Evolutionary conservation across 35 echinoderm and acorn worm genomes (phyloP), one percentile per base, ranked within the genome.

Genomic region (Eucidaris tribuloides): DNA sequence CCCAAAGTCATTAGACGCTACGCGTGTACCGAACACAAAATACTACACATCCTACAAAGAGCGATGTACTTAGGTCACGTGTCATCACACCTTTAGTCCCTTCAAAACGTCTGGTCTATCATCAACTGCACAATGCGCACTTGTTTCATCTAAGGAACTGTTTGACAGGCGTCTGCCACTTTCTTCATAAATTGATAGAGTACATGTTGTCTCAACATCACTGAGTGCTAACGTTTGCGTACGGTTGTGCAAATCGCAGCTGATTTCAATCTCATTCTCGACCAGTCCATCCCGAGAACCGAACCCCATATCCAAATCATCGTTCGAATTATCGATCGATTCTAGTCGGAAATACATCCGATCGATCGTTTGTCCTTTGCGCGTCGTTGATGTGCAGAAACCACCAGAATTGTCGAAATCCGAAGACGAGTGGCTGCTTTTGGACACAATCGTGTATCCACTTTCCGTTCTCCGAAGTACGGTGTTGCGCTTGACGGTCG

Each of bases 131-230:
- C 33, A 33, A 13, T 32, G 43, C 7, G 43, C 36, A 7, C 43
- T 39, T 7, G 66, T 72, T 13, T 72, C 66, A 43, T 72, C 66
- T n/a, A n/a, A n/a, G n/a, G n/a, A n/a, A n/a, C n/a, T n/a, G n/a
- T n/a, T n/a, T n/a, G n/a, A n/a, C 3, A 72, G 66, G 43, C 36
- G 32, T 6, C 66, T 25, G 7, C 66, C 66, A 43, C 66, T 72
- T 14, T 72, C 66, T 35, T 72, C 66, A 39, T 72, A 72, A 32
- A 72, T 72, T 0, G 66, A 72, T 22, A 72, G 20, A 2, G 66
- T 72, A 23, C 66, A 72, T 39, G 66, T 72, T 3, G 66, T 72
- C 66, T 72, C 66, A 15, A 72, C n/a, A 43, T 72, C 66, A 24
- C 66, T 72, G 6, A 72, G 33, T 18, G 33, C 11, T 43, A 32